Evolutionary conservation across 2,888 invertebrate species (phyloP).

Genomic region (Agrotis puta): DNA sequence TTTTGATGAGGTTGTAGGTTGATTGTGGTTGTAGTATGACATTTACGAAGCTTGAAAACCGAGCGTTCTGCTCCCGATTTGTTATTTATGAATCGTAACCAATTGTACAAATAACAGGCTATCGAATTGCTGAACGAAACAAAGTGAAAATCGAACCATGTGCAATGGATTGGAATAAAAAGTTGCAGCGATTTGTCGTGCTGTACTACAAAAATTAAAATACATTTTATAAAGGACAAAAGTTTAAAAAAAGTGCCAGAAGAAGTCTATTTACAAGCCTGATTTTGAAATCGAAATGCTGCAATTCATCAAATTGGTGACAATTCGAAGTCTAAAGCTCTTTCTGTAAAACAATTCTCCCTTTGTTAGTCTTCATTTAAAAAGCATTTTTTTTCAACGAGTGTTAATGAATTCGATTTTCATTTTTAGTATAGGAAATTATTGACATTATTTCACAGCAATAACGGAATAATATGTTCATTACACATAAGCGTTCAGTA

Average conservation of each 20-base stretch:
- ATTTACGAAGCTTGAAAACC: neutral
- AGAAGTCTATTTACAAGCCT: neutral
- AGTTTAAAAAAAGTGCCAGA: too few relatives aligned
- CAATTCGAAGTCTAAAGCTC: neutral
- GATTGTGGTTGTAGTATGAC: too few relatives aligned
- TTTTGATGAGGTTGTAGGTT: neutral
- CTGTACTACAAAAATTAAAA: too few relatives aligned
- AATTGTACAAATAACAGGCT: slow-evolving; percentile 9
- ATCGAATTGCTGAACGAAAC: slow-evolving; percentile 10
- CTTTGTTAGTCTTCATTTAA: too few relatives aligned
- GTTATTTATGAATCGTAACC: neutral
- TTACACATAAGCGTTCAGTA: too few relatives aligned
- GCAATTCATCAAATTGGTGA: neutral
- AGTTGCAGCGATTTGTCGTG: neutral
- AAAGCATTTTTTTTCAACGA: neutral
- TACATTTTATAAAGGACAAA: too few relatives aligned
- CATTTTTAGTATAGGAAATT: neutral
- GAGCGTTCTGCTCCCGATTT: too few relatives aligned
- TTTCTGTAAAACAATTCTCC: too few relatives aligned
- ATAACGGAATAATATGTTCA: neutral
- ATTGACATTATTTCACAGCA: too few relatives aligned
- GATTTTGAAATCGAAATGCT: neutral
- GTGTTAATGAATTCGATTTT: neutral
- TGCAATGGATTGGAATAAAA: neutral
- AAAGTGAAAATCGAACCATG: neutral